Evolutionary conservation across 2,888 invertebrate species (phyloP).

Genomic region (Pterobdella sp.): DNA sequence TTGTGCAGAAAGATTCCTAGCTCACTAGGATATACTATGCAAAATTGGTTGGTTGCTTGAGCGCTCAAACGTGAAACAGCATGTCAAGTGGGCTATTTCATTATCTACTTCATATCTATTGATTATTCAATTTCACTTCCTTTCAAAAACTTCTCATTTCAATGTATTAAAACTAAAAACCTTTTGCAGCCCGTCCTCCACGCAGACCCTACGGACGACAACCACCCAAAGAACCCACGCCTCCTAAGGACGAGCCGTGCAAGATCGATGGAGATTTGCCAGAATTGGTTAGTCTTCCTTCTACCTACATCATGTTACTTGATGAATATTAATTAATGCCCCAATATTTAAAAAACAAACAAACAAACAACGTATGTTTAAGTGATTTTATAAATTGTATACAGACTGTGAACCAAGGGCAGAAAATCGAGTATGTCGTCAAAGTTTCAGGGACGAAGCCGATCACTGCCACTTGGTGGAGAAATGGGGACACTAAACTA

Average conservation of each 20-base stretch:
- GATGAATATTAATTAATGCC: no score
- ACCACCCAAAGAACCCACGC: neutral
- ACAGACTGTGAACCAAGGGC: constrained; percentile 45
- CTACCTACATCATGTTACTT: neutral
- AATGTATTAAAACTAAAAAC: no score
- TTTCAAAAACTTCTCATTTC: no score
- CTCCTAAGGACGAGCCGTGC: neutral
- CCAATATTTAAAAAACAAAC: no score
- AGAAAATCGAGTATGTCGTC: constrained; percentile 44
- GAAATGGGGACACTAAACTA: constrained; percentile 60
- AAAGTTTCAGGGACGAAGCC: constrained; percentile 47
- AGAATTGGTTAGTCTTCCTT: neutral
- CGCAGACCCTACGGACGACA: neutral
- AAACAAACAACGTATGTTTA: neutral
- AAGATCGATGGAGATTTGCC: neutral
- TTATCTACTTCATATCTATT: no score
- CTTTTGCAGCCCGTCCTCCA: constrained; percentile 7
- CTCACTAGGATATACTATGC: neutral
- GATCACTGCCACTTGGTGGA: constrained; percentile 44
- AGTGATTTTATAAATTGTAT: no score
- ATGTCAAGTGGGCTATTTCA: no score
- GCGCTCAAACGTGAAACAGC: neutral
- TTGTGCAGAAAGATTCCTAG: neutral
- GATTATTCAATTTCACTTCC: no score
- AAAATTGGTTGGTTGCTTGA: neutral